Evolutionary conservation across 2,888 invertebrate species (phyloP).

Genomic region (Ectemnius cavifrons): DNA sequence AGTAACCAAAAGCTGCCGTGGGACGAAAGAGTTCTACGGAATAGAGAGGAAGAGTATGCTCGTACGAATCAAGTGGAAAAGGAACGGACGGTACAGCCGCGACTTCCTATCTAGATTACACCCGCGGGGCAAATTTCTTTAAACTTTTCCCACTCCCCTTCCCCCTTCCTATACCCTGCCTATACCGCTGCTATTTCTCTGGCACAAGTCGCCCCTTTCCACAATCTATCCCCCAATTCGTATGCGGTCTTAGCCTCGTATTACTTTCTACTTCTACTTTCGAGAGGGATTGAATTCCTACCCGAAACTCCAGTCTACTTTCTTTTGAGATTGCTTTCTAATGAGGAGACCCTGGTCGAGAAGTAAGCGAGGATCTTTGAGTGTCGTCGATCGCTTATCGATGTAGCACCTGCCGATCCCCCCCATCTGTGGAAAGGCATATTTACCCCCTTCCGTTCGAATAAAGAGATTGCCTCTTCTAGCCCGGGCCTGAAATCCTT

Average conservation of each 20-base stretch:
- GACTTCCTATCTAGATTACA: slow-evolving; percentile 64
- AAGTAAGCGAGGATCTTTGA: slow-evolving; percentile 16
- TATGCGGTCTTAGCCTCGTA: too few relatives aligned
- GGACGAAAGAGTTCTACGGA: too few relatives aligned
- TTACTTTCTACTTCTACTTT: too few relatives aligned
- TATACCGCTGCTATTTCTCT: too few relatives aligned
- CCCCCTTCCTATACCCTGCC: not conserved
- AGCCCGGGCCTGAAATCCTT: slow-evolving; percentile 2
- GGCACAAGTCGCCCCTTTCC: too few relatives aligned
- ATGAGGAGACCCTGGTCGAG: slow-evolving; percentile 13
- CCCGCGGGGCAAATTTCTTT: slow-evolving; percentile 62
- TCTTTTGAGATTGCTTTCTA: slow-evolving; percentile 11
- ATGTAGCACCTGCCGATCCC: slow-evolving; percentile 8
- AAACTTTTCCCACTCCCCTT: slow-evolving; percentile 31
- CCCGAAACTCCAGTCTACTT: too few relatives aligned
- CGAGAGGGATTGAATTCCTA: too few relatives aligned
- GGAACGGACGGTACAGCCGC: slow-evolving; percentile 8
- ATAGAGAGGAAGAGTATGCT: not conserved
- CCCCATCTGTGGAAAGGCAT: slow-evolving; percentile 6
- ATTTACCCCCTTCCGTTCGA: slow-evolving; percentile 12
- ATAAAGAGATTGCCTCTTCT: slow-evolving; percentile 5
- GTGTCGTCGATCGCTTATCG: slow-evolving; percentile 17
- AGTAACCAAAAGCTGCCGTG: too few relatives aligned
- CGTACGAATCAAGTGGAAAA: not conserved
- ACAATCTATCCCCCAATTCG: too few relatives aligned